Conservation (phyloP, 2,113 vertebrate genomes). For the Climacteris rufus region DNA sequence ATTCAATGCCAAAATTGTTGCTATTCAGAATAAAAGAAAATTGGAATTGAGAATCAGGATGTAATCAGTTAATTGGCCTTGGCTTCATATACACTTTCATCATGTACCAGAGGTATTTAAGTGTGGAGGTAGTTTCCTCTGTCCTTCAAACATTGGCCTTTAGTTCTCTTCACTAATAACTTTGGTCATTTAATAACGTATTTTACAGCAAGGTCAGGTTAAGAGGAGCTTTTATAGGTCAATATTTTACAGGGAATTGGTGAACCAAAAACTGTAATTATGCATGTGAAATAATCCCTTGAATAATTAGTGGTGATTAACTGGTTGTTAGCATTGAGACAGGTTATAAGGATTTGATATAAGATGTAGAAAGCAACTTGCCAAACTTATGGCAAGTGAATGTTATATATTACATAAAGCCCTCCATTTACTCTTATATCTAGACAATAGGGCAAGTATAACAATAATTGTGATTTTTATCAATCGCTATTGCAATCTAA, state of each 20-base stretch:
- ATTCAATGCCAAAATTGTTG: background rate
- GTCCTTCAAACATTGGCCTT: conserved; percentile 53
- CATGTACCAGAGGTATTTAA: conserved; percentile 74
- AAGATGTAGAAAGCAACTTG: background rate
- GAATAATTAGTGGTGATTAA: conserved; percentile 71
- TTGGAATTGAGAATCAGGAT: background rate
- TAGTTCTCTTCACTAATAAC: conserved; percentile 70
- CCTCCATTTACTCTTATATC: background rate
- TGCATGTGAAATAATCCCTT: conserved; percentile 56
- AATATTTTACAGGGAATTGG: conserved; percentile 66
- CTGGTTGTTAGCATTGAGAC: conserved; percentile 38
- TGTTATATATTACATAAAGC: background rate
- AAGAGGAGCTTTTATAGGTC: conserved; percentile 71
- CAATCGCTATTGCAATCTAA: background rate
- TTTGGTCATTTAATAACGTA: conserved; percentile 74
- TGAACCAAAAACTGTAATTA: conserved; percentile 68
- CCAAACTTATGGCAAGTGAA: background rate
- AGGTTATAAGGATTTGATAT: conserved; percentile 22
- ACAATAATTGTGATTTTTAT: background rate
- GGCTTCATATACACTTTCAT: conserved; percentile 65
- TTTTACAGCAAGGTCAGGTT: conserved; percentile 78
- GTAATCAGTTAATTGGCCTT: conserved; percentile 73
- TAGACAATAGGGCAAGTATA: background rate
- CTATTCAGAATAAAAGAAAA: background rate
- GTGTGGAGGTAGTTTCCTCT: conserved; percentile 64